Evolutionary conservation across 2,888 invertebrate species (phyloP).

Genomic region (Trissonchulus sp.): DNA sequence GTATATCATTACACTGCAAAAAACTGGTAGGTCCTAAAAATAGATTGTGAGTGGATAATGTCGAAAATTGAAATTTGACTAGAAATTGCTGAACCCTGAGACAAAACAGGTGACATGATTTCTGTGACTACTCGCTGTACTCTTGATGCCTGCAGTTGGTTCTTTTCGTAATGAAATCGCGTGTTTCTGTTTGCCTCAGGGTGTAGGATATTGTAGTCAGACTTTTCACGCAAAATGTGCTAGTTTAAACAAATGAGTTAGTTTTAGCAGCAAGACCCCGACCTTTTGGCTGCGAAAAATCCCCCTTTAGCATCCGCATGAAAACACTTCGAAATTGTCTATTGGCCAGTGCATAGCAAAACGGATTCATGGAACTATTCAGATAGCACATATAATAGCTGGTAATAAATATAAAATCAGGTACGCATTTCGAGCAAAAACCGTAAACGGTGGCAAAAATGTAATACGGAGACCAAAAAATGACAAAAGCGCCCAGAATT

Average conservation of each 20-base stretch:
- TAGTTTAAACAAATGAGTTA: neutral
- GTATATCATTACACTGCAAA: no score
- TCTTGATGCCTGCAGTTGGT: no score
- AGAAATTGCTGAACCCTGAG: no score
- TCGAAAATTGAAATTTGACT: no score
- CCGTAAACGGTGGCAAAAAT: slow-evolving; percentile 51
- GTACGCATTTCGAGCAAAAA: slow-evolving; percentile 50
- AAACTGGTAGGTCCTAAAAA: no score
- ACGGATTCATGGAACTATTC: slow-evolving; percentile 48
- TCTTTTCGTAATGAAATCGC: no score
- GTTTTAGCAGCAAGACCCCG: neutral
- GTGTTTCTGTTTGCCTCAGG: no score
- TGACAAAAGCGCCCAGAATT: slow-evolving; percentile 50
- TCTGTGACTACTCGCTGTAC: no score
- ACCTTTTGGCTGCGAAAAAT: neutral
- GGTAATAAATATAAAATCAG: slow-evolving; percentile 46
- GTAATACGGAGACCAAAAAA: slow-evolving; percentile 52
- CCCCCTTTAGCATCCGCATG: slow-evolving; percentile 29
- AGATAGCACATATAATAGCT: slow-evolving; percentile 52
- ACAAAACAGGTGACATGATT: no score
- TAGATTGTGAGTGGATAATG: no score
- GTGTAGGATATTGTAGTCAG: no score
- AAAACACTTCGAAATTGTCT: slow-evolving; percentile 49
- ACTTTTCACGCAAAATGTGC: no score
- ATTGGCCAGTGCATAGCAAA: slow-evolving; percentile 51